phyloP scores from a whole-genome alignment of 1,140 invertebrate species.

The Coelopa frigida region DNA sequence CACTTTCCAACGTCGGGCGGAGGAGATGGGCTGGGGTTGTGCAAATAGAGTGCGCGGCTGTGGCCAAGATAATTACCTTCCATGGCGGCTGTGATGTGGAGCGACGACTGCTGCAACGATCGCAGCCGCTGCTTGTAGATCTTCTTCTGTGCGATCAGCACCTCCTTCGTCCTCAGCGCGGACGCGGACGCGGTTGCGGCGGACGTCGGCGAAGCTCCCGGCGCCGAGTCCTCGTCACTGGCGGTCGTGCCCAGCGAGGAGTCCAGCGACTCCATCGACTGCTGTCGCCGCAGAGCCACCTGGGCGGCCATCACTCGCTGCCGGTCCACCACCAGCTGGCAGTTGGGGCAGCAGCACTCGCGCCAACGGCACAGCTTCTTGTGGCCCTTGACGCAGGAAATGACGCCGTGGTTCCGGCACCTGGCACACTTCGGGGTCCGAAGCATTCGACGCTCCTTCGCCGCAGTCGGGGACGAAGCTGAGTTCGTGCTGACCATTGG shows the following conservation, averaged over 20 bases:
- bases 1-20: too few relatives aligned
- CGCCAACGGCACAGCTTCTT: constrained; percentile 72
- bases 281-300: constrained; percentile 60
- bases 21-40: constrained; percentile 1
- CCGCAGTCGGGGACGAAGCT: neutral
- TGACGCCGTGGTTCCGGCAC: constrained; percentile 82
- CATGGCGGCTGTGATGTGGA: constrained; percentile 39
- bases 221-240: constrained; percentile 10
- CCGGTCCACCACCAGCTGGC: constrained; percentile 77
- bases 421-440: constrained; percentile 81
- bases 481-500: constrained; percentile 2
- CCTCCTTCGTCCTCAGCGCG: constrained; percentile 41
- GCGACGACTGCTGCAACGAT: constrained; percentile 52
- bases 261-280: constrained; percentile 49
- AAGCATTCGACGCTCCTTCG: constrained; percentile 38
- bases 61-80: constrained; percentile 25
- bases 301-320: constrained; percentile 87
- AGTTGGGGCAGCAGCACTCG: constrained; percentile 77
- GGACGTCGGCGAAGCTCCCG: neutral
- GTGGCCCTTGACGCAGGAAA: constrained; percentile 81
- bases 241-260: neutral
- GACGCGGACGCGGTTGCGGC: neutral
- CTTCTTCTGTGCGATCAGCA: constrained; percentile 48
- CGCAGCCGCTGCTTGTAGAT: constrained; percentile 54
- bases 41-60: neutral